Evolutionary conservation across 1,140 invertebrate species (phyloP), one percentile per base, ranked within the genome.

Genomic region (Melipona quadrifasciata): DNA sequence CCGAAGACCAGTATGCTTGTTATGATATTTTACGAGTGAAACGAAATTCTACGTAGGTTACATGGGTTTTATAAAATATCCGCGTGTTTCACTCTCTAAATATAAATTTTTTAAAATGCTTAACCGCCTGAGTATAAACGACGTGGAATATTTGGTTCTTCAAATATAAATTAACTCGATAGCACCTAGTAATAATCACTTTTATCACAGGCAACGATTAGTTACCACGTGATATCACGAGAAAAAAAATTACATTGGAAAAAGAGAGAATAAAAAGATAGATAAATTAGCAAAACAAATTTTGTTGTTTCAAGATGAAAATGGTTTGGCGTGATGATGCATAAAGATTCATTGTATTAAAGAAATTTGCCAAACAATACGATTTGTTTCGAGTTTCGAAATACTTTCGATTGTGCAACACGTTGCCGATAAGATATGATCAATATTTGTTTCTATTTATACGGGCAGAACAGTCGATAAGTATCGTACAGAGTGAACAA

Each of bases 341-440:
- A 6, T 47, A 47, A 17, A 5, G 5, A 39, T n/a, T 0, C 47
- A 8, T 0, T 24, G 8, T 8, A 71, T 27, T 27, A 34, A 6
- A 76, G 31, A 34, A 47, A 10, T n/a, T n/a, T n/a, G 61, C 6
- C 24, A 65, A 19, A 47, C 53, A 21, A 14, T 51, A 17, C n/a
- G 6, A 47, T 67, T 21, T 67, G 27, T 6, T 19, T 34, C 51
- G 0, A 39, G 19, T 51, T 58, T 57, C 27, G 53, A 80, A 17
- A 51, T 31, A 81, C 17, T 21, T 80, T n/a, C n/a, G 65, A 81
- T 72, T 47, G 39, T 53, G 19, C 21, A 53, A 53, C 71, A 4
- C 39, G 16, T 55, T 53, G 24, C 27, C 34, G 61, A 75, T 82
- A 39, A 75, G 80, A 82, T 75, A 72, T 65, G 4, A 55, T 55